These are phyloP conservation scores for Caenorhabditis sinica DNA, from an alignment of 2,888 invertebrate genomes.

Conservation along the genomic window DNA sequence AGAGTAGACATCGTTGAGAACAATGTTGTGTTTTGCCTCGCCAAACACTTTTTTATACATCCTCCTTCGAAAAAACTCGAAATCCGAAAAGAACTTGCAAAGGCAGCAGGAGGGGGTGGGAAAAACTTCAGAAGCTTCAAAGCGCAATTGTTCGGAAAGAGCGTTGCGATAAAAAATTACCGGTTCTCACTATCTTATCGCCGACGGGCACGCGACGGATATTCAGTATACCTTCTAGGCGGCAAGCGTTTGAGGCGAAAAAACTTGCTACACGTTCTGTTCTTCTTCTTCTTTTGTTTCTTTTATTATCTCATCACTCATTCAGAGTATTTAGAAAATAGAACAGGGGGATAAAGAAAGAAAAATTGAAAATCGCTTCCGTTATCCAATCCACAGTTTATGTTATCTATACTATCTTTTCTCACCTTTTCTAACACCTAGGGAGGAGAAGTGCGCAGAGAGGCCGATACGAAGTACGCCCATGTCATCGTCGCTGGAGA, in stretches of 20 bases:
- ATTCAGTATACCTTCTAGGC: conserved; percentile 32
- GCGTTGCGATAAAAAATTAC: conserved; percentile 59
- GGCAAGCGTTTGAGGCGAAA: conserved; percentile 16
- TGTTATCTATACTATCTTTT: conserved; percentile 44
- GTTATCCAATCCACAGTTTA: conserved; percentile 32
- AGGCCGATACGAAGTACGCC: conserved; percentile 54
- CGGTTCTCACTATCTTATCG: conserved; percentile 38
- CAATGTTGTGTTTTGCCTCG: conserved; percentile 26
- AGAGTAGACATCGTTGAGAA: conserved; percentile 67
- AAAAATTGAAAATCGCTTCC: conserved; percentile 28
- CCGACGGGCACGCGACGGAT: conserved; percentile 2
- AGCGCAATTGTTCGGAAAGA: conserved; percentile 36
- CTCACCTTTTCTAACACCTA: conserved; percentile 50
- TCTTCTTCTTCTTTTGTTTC: background rate
- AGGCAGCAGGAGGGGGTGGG: conserved; percentile 6
- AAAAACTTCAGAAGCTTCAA: conserved; percentile 30
- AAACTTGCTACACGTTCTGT: conserved; percentile 46
- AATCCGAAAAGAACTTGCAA: conserved; percentile 50
- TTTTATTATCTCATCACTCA: conserved; percentile 14
- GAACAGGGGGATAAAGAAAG: background rate
- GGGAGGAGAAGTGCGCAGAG: conserved; percentile 72
- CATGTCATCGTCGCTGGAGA: conserved; percentile 73
- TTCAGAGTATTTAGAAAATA: conserved; percentile 11
- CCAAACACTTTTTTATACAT: conserved; percentile 41
- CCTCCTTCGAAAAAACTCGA: conserved; percentile 43